Base-by-base conservation (phyloP, 2,888 invertebrate genomes). In the Asteroscopus sphinx region DNA sequence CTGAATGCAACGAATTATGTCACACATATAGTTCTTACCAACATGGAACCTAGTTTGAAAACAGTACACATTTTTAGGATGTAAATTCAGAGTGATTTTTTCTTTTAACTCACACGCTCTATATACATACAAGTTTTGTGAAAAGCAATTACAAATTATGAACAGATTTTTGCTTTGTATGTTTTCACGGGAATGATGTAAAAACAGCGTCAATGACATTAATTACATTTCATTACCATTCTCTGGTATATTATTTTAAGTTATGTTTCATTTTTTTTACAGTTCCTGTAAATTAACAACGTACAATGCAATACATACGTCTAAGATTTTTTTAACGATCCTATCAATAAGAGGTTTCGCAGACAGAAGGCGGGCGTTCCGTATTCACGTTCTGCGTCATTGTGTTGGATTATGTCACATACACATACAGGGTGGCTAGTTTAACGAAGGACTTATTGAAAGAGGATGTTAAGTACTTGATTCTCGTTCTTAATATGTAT, bases 31-130 rank as follows among this genome's bases (percentile, higher is more conserved):
- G 35, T 44, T 36, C 37, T n/a, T 15, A 68, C 36, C 9, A 56
- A 36, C 36, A 36, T 41, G 35, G 46, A 16, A 26, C 8, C 15
- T 25, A 25, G 53, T 53, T 41, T 42, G 13, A 15, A 40, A 55
- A 30, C 17, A 28, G 35, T 46, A 39, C 17, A 12, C 21, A 21
- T 32, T 47, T 66, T 49, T 21, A 26, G 21, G 28, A 41, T 57
- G 15, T 17, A 41, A 41, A 45, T 59, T 33, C 12, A 4, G 13
- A 39, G 54, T 33, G 46, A 47, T 49, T 65, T 60, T 46, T 41
- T 37, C 8, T 41, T 49, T 33, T 35, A 13, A 16, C 15, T n/a
- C 21, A 21, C 25, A 35, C n/a, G 4, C 1, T 45, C 2, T 28
- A 8, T 28, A 8, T 16, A 6, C 2, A 33, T 33, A 11, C 12